These are phyloP conservation scores for Galbula dea DNA, from an alignment of 2,113 vertebrate species.

Conservation along the genomic window DNA sequence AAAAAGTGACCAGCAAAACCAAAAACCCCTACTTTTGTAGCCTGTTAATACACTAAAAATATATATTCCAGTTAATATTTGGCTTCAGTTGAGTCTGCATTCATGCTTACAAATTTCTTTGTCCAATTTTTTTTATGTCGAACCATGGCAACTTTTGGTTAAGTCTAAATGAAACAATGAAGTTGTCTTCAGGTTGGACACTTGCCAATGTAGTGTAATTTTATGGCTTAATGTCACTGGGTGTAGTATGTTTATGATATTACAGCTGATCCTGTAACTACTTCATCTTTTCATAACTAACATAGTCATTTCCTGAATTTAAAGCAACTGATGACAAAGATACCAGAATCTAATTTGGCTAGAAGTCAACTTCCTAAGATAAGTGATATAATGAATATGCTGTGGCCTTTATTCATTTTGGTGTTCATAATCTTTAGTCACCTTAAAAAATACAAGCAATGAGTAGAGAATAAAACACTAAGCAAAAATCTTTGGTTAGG, in stretches of 20 bases:
- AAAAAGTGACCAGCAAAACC: not conserved
- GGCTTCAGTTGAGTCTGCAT: fast-evolving
- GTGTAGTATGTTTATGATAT: not conserved
- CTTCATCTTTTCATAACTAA: constrained; percentile 24
- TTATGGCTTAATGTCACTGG: not conserved
- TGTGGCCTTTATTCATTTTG: not conserved
- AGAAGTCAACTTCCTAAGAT: not conserved
- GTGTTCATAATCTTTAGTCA: not conserved
- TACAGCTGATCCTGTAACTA: not conserved
- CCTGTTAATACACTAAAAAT: not conserved
- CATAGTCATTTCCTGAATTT: constrained; percentile 2
- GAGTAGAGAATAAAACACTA: not conserved
- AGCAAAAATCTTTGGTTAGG: not conserved
- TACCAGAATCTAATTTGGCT: constrained; percentile 19
- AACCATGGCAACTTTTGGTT: not conserved
- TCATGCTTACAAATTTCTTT: not conserved
- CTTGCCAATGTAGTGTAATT: not conserved
- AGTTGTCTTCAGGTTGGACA: not conserved
- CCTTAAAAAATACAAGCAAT: not conserved
- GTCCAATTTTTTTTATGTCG: not conserved
- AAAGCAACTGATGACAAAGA: not conserved
- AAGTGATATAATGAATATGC: not conserved
- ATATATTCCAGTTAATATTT: not conserved
- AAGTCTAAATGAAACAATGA: not conserved
- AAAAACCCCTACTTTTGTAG: too few relatives aligned